A percentile compares a stretch with the other conserved stretches of the same genome.
These are phyloP conservation scores for Terrapene triunguis DNA, from an alignment of 2,113 vertebrate genomes.

Conservation along the genomic window DNA sequence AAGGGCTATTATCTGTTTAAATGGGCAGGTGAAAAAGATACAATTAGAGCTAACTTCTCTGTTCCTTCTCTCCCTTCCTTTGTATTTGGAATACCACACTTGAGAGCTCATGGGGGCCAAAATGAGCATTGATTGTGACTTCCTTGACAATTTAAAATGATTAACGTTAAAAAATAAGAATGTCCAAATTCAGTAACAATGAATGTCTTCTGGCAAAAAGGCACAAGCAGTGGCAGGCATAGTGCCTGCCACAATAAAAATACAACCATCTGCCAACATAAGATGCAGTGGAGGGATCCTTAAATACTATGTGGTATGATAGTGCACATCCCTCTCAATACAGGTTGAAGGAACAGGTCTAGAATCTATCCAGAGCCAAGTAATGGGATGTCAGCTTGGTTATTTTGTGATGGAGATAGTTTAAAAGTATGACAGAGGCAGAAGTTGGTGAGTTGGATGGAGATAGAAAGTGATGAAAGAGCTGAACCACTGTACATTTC, in stretches of 20 bases:
- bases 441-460: not conserved
- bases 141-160: not conserved
- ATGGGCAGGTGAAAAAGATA: not conserved
- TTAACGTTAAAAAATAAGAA: not conserved
- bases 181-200: not conserved
- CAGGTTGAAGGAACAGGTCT: not conserved
- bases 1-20: not conserved
- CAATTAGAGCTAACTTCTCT: not conserved
- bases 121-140: not conserved
- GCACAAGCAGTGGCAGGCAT: not conserved
- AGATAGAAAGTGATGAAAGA: not conserved
- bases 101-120: not conserved
- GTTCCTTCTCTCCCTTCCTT: not conserved
- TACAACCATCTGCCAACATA: fast-evolving
- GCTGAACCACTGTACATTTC: not conserved
- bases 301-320: not conserved
- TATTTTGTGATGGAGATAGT: not conserved
- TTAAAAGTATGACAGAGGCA: not conserved
- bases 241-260: not conserved
- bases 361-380: not conserved
- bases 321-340: not conserved
- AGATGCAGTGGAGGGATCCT: fast-evolving
- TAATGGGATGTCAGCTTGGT: not conserved
- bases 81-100: not conserved
- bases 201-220: not conserved